Evolutionary conservation across 2,888 invertebrate genomes (phyloP), one percentile per base, ranked within the genome.

Genomic region (Gastrophysa polygoni): DNA sequence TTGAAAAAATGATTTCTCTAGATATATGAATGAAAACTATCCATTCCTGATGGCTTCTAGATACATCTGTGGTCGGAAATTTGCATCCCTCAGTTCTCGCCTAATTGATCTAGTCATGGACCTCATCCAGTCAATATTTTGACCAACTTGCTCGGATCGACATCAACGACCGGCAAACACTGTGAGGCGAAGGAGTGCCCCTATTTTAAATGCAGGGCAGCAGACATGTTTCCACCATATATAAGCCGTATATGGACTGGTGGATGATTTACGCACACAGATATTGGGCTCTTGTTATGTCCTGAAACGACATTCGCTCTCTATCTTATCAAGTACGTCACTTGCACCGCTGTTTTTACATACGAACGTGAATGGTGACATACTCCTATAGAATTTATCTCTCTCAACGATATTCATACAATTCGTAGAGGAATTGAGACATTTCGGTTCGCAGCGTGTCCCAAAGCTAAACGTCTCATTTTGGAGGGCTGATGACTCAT

Each of bases 221-320:
- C 70, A 64, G 68, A 69, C 69, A 61, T 68, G 72, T 70, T 71
- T 71, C 73, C 73, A 71, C 72, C 1, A 70, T 57, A 63, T 63
- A 49, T 71, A 71, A 67, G 61, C 80, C 78, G 73, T 79, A 79
- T 80, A 78, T 76, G 79, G 80, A 74, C 71, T 76, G 73, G 68
- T 68, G 72, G 75, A 79, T 80, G 79, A 80, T 80, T 80, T 80
- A 80, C 78, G 75, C 73, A 62, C 71, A 71, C 71, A 77, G 80
- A 80, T 80, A 80, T 80, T 78, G 78, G 79, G 76, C 75, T 73
- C 77, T 78, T 79, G 79, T 79, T 78, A 76, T 76, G 72, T 71
- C 74, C 71, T 72, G 76, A 77, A 78, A 78, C 77, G 77, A 74
- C 74, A 74, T 76, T 76, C 71, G 76, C 74, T 78, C 77, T 78